These are phyloP conservation scores for Dermatophagoides farinae DNA, from an alignment of 1,140 invertebrate species.

Conservation along the genomic window DNA sequence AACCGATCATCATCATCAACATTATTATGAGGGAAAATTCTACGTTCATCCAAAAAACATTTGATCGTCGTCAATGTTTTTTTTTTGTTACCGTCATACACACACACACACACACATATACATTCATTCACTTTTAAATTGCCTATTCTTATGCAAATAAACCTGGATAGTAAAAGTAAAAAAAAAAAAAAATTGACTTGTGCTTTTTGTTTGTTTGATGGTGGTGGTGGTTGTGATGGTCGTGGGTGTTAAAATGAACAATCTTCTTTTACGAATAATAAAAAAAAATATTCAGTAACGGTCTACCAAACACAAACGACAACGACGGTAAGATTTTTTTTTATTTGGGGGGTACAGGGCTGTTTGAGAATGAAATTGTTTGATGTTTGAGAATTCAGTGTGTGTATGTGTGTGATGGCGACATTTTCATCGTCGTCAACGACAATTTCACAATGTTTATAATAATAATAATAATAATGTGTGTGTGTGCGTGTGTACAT, in stretches of 20 bases:
- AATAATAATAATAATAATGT: neutral
- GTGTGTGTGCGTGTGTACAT: neutral
- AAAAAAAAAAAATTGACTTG: neutral
- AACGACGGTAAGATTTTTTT: no score
- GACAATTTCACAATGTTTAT: no score
- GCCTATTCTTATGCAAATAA: constrained; percentile 9
- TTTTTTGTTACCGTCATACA: neutral
- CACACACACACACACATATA: neutral
- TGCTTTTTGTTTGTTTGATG: no score
- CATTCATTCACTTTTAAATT: neutral
- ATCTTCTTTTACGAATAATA: no score
- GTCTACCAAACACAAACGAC: neutral
- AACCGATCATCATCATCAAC: no score
- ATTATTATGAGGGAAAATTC: no score
- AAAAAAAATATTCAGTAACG: no score
- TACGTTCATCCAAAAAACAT: neutral
- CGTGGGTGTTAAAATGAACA: no score
- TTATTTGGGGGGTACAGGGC: no score
- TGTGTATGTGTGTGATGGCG: no score
- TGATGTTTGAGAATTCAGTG: neutral
- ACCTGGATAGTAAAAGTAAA: constrained; percentile 1
- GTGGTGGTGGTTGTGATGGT: no score
- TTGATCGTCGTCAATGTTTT: neutral
- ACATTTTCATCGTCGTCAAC: neutral
- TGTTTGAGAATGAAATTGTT: neutral